Evolutionary conservation across 2,888 invertebrate genomes (phyloP), one percentile per base, ranked within the genome.

Genomic region (Calephelis perditalis): DNA sequence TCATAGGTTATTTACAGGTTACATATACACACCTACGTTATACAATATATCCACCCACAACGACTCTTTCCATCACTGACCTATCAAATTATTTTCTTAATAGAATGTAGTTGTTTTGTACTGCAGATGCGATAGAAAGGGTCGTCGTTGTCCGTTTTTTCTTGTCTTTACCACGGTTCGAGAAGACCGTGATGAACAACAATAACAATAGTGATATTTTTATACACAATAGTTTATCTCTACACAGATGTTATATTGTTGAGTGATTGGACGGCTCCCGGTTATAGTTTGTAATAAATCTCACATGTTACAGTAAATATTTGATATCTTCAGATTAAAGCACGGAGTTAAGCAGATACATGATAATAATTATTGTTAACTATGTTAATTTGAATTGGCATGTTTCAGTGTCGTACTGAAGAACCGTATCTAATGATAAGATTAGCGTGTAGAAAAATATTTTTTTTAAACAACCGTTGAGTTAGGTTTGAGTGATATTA

Each of bases 1-100:
- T 77, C 77, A 86, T 89, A 89, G 86, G 81, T 87, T 90, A 89
- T 89, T 88, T 90, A 90, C 89, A 86, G 88, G 84, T 86, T 87
- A 87, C 85, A 88, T 82, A 79, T 83, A 78, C 71, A 81, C 75
- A 76, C 80, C 78, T 76, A 82, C 82, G 80, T 79, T 82, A 83
- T 82, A 86, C 84, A 85, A 77, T 79, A 81, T 82, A 80, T 75
- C 82, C 82, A 79, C 76, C 76, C 67, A 67, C 78, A 60, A 71
- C 77, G 78, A 68, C 76, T 74, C 77, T 79, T 73, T 77, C 78
- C 74, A 73, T 70, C 80, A 78, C 73, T 67, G 67, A 72, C 71
- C 70, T 75, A 66, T 65, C 61, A 65, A 68, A 68, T 64, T 64
- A 87, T 88, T 87, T 88, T 88, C 81, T 72, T 86, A 84, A 75